Evolutionary conservation across 2,113 vertebrate genomes (phyloP).

Genomic region (Gymnorhina tibicen): DNA sequence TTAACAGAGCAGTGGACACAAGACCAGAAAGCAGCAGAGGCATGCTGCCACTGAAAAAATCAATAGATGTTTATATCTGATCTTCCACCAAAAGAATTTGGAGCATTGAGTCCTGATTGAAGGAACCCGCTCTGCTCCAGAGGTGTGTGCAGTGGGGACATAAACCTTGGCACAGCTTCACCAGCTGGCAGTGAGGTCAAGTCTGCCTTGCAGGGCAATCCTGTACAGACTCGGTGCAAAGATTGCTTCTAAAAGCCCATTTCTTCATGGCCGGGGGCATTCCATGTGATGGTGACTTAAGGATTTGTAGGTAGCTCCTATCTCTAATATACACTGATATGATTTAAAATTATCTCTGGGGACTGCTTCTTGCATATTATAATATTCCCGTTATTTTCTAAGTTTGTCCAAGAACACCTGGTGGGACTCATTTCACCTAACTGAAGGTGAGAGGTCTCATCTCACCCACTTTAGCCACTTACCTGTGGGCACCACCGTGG

Average conservation of each 20-base stretch:
- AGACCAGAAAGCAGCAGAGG: not conserved
- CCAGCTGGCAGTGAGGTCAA: not conserved
- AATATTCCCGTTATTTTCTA: not conserved
- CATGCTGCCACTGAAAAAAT: not conserved
- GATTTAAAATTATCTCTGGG: not conserved
- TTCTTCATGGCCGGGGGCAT: not conserved
- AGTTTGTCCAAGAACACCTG: not conserved
- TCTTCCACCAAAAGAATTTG: not conserved
- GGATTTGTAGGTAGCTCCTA: not conserved
- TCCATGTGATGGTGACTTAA: not conserved
- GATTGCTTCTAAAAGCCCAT: not conserved
- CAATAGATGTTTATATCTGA: not conserved
- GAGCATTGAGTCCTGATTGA: not conserved
- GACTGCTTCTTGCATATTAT: not conserved
- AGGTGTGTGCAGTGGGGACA: not conserved
- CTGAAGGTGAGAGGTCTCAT: not conserved
- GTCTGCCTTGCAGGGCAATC: not conserved
- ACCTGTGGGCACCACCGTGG: not conserved
- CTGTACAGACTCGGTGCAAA: rapidly evolving
- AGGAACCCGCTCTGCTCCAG: rapidly evolving
- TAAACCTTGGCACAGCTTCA: not conserved
- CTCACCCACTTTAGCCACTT: not conserved
- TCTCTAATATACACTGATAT: not conserved
- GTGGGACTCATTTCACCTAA: not conserved
- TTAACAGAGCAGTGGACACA: not conserved